Percentiles rank a stretch among this genome's conserved stretches.
phyloP scores from a whole-genome alignment of 2,113 vertebrate genomes.

The Grallaria varia region DNA sequence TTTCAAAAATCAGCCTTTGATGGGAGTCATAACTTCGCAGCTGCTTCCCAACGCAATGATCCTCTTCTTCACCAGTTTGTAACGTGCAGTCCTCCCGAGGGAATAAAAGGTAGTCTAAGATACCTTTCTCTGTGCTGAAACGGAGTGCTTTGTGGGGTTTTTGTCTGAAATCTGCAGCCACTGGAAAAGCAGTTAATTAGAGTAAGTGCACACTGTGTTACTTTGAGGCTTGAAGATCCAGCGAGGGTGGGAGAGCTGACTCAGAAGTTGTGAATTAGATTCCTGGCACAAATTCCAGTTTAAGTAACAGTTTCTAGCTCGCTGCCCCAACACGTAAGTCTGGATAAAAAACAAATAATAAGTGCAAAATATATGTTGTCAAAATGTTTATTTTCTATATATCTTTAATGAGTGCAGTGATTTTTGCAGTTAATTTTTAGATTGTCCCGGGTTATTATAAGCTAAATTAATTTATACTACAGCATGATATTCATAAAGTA shows the following conservation, averaged over 20 bases:
- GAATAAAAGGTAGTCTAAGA: slow-evolving; percentile 68
- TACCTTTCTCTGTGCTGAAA: background rate
- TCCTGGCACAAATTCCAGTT: slow-evolving; percentile 71
- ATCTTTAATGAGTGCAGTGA: slow-evolving; percentile 49
- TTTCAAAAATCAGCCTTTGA: slow-evolving; percentile 64
- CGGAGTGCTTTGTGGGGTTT: background rate
- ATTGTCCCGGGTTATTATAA: background rate
- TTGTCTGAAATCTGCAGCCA: background rate
- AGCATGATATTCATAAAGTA: background rate
- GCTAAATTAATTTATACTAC: background rate
- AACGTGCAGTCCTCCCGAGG: slow-evolving; percentile 29
- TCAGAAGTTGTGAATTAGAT: slow-evolving; percentile 75
- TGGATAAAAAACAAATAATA: slow-evolving; percentile 72
- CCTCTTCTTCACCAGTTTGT: slow-evolving; percentile 22
- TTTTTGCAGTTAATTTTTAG: slow-evolving; percentile 17
- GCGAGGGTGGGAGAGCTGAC: slow-evolving; percentile 67
- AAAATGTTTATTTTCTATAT: slow-evolving; percentile 63
- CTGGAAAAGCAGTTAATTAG: slow-evolving; percentile 61
- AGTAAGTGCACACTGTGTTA: slow-evolving; percentile 55
- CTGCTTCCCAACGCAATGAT: slow-evolving; percentile 38
- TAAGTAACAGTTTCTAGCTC: slow-evolving; percentile 74
- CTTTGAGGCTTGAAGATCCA: slow-evolving; percentile 53
- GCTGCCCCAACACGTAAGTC: slow-evolving; percentile 72
- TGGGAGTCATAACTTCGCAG: slow-evolving; percentile 18
- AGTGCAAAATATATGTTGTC: slow-evolving; percentile 67